Evolutionary conservation across 1,140 invertebrate genomes (phyloP).

Genomic region (Zaprionus africanus): DNA sequence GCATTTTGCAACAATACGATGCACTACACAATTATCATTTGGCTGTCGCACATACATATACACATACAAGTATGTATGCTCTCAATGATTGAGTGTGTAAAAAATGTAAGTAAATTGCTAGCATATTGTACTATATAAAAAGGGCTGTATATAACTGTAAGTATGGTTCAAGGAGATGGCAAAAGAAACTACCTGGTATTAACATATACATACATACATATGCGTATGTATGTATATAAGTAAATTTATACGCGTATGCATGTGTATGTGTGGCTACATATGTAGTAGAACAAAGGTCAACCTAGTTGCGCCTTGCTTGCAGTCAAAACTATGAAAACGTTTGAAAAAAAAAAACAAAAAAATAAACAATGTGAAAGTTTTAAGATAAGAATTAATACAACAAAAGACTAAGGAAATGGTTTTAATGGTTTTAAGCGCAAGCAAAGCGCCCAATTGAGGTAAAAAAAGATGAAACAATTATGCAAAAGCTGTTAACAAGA

Average conservation of each 20-base stretch:
- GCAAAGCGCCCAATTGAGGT: constrained; percentile 51
- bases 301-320: constrained; percentile 48
- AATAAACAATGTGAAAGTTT: constrained; percentile 49
- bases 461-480: constrained; percentile 36
- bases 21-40: constrained; percentile 68
- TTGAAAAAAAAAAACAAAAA: constrained; percentile 42
- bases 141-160: constrained; percentile 56
- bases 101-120: constrained; percentile 68
- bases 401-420: constrained; percentile 16
- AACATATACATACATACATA: constrained; percentile 16
- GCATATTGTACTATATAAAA: constrained; percentile 65
- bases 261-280: not conserved
- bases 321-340: constrained; percentile 33
- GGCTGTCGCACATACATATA: constrained; percentile 48
- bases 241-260: constrained; percentile 14
- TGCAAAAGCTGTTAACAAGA: constrained; percentile 72
- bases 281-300: constrained; percentile 16
- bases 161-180: constrained; percentile 54
- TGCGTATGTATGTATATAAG: constrained; percentile 5
- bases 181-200: constrained; percentile 54
- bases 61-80: constrained; percentile 21
- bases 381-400: constrained; percentile 56
- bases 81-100: constrained; percentile 30
- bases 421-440: constrained; percentile 48
- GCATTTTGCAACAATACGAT: constrained; percentile 53